Evolutionary conservation across 2,888 invertebrate genomes (phyloP).

Genomic region (Pseudococcus longispinus): DNA sequence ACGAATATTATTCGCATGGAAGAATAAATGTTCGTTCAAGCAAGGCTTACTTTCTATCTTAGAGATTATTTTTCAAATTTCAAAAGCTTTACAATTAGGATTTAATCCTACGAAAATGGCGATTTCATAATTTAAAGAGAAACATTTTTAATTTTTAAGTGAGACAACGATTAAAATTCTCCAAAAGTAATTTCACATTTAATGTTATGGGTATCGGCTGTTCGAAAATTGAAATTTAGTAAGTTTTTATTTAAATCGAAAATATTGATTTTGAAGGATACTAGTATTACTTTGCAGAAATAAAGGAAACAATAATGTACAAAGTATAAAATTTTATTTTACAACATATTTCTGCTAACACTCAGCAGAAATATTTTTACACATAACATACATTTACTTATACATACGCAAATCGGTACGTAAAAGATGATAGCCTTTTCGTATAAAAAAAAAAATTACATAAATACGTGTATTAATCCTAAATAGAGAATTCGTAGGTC

Average conservation of each 20-base stretch:
- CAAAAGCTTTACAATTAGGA: background rate
- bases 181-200: background rate
- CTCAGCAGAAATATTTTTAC: conserved; percentile 47
- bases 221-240: background rate
- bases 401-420: conserved; percentile 35
- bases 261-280: background rate
- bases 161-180: background rate
- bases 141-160: background rate
- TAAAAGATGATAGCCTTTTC: conserved; percentile 19
- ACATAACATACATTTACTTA: conserved; percentile 49
- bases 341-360: conserved; percentile 36
- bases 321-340: conserved; percentile 55
- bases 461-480: conserved; percentile 43
- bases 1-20: conserved; percentile 1
- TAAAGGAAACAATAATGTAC: conserved; percentile 43
- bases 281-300: background rate
- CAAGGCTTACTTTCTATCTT: conserved; percentile 18
- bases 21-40: conserved; percentile 4
- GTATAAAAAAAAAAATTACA: conserved; percentile 18
- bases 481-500: conserved; percentile 19
- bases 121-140: background rate
- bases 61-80: conserved; percentile 9
- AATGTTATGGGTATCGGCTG: background rate
- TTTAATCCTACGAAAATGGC: background rate
- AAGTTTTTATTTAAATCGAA: background rate